Evolutionary conservation across 2,888 invertebrate species (phyloP).

Genomic region (Branchipolynoe longqiensis): DNA sequence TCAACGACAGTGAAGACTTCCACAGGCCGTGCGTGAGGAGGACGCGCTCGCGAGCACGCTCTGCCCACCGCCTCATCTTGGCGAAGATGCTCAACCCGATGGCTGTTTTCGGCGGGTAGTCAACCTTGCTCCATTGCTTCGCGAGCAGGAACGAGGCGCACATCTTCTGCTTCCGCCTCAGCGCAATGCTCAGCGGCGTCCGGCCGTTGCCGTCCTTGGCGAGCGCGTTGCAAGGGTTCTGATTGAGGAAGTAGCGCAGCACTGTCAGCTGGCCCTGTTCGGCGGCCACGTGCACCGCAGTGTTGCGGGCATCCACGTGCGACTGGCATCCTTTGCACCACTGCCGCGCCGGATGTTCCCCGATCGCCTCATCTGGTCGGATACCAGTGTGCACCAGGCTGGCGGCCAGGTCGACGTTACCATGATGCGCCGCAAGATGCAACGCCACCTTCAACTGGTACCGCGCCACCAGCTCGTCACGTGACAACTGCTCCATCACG

Average conservation of each 20-base stretch:
- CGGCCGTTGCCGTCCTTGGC: conserved; percentile 78
- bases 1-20: conserved; percentile 76
- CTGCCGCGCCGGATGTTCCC: conserved; percentile 75
- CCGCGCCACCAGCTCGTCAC: conserved; percentile 75
- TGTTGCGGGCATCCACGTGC: conserved; percentile 76
- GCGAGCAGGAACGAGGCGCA: conserved; percentile 80
- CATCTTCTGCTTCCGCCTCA: conserved; percentile 76
- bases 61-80: conserved; percentile 78
- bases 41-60: conserved; percentile 76
- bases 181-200: conserved; percentile 78
- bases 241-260: conserved; percentile 77
- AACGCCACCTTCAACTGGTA: conserved; percentile 80
- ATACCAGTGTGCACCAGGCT: conserved; percentile 70
- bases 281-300: conserved; percentile 79
- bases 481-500: conserved; percentile 73
- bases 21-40: conserved; percentile 74
- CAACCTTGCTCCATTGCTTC: conserved; percentile 81
- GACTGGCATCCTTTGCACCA: conserved; percentile 16
- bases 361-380: conserved; percentile 79
- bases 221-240: conserved; percentile 78
- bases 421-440: conserved; percentile 79
- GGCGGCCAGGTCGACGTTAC: conserved; percentile 79
- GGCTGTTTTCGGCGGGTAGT: conserved; percentile 71
- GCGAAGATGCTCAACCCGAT: conserved; percentile 76
- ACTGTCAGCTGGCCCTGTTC: conserved; percentile 78